phyloP scores from a whole-genome alignment of 2,797 vertebrate genomes.

The Amblyopsis hoosieri region DNA sequence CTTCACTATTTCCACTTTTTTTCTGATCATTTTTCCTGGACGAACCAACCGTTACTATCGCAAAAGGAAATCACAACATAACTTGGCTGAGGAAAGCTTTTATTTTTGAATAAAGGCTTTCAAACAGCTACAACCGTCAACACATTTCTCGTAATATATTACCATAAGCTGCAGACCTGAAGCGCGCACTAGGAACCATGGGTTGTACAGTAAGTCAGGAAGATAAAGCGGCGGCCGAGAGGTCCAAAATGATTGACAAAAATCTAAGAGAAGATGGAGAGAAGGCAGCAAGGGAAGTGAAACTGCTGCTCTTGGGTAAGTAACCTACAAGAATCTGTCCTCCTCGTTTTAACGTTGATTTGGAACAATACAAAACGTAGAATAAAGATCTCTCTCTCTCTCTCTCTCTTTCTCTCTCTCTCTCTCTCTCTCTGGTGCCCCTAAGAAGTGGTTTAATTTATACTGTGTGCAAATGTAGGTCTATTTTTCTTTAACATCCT shows the following conservation, averaged over 20 bases:
- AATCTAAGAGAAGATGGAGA: constrained; percentile 94
- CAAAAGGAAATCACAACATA: constrained; percentile 39
- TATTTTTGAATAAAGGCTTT: constrained; percentile 20
- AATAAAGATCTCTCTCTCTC: too few relatives aligned
- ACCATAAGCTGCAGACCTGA: constrained; percentile 77
- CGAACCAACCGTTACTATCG: not conserved
- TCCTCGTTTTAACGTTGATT: not conserved
- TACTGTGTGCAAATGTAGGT: too few relatives aligned
- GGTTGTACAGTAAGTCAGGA: constrained; percentile 97
- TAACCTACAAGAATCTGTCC: constrained; percentile 23
- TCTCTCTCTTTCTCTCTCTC: too few relatives aligned
- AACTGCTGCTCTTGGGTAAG: constrained; percentile 93
- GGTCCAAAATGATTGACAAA: constrained; percentile 95
- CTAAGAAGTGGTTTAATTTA: too few relatives aligned
- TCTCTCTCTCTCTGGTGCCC: too few relatives aligned
- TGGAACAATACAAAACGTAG: too few relatives aligned
- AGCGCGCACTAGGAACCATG: constrained; percentile 87
- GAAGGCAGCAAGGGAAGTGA: constrained; percentile 95
- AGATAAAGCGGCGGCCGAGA: constrained; percentile 95
- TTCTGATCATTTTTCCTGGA: not conserved
- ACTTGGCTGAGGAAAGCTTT: constrained; percentile 34
- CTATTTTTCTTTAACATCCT: too few relatives aligned
- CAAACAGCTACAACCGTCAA: not conserved
- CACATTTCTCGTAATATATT: constrained; percentile 41
- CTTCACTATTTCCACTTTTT: not conserved